Conservation (phyloP, 2,113 vertebrate species). For the Mus spicilegus region DNA sequence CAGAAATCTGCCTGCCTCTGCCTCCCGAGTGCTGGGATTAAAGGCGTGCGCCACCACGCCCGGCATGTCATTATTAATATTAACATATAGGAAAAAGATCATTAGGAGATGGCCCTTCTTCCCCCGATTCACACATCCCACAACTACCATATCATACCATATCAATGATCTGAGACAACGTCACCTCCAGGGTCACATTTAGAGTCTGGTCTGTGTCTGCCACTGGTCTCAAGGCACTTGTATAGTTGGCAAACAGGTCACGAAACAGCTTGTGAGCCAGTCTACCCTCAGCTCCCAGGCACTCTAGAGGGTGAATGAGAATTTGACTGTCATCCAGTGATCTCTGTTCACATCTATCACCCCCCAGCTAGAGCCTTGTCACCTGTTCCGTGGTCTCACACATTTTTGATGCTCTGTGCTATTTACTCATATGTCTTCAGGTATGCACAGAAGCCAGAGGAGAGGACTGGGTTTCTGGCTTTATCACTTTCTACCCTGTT, state of each 20-base stretch:
- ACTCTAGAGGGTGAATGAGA: slow-evolving; percentile 80
- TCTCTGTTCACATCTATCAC: neutral
- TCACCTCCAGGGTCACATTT: slow-evolving; percentile 94
- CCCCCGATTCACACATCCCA: neutral
- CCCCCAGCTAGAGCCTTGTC: neutral
- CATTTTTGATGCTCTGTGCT: neutral
- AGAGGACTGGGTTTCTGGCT: neutral
- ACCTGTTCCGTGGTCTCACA: neutral
- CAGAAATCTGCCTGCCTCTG: no score
- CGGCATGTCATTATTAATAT: neutral
- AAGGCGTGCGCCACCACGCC: no score
- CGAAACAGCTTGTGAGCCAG: slow-evolving; percentile 92
- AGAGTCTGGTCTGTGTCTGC: slow-evolving; percentile 92
- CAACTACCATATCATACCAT: slow-evolving; percentile 88
- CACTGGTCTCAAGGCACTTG: slow-evolving; percentile 92
- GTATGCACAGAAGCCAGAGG: neutral
- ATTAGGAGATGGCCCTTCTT: neutral
- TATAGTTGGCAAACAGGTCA: slow-evolving; percentile 93
- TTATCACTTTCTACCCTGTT: neutral
- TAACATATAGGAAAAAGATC: neutral
- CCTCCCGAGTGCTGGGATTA: no score
- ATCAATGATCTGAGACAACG: slow-evolving; percentile 95
- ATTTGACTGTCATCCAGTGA: neutral
- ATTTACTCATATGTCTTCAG: neutral
- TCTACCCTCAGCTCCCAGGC: slow-evolving; percentile 88